Conservation (phyloP, 2,797 vertebrate genomes). For the Gallinago solitaria region DNA sequence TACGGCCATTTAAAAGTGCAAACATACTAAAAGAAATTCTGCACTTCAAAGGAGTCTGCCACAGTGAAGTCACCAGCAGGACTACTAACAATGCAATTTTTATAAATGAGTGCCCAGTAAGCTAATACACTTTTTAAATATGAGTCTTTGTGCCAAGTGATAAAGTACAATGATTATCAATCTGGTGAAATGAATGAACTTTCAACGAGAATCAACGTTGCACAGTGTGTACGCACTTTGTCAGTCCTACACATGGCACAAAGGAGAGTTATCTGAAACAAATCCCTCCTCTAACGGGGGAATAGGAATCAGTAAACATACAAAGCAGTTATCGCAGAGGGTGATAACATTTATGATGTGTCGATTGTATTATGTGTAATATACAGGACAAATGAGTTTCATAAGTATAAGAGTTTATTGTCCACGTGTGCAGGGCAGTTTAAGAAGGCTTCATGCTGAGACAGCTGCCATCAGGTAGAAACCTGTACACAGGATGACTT, state of each 20-base stretch:
- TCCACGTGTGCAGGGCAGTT: not conserved
- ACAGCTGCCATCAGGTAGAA: not conserved
- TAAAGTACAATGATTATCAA: conserved; percentile 57
- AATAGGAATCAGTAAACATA: conserved; percentile 55
- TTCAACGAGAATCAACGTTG: conserved; percentile 35
- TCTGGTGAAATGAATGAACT: conserved; percentile 45
- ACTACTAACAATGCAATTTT: conserved; percentile 46
- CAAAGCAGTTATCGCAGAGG: not conserved
- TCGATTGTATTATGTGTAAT: not conserved
- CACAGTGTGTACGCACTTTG: conserved; percentile 12
- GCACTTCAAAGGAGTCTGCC: conserved; percentile 64
- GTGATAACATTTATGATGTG: conserved; percentile 55
- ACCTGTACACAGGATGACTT: not conserved
- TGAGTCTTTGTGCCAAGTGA: conserved; percentile 43
- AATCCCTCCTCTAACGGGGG: conserved; percentile 34
- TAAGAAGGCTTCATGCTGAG: not conserved
- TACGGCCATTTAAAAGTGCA: conserved; percentile 42
- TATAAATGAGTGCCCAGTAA: conserved; percentile 66
- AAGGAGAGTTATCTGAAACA: conserved; percentile 57
- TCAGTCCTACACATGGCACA: conserved; percentile 29
- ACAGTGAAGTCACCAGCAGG: conserved; percentile 13
- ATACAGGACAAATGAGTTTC: conserved; percentile 37
- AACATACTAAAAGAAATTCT: conserved; percentile 58
- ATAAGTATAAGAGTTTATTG: not conserved
- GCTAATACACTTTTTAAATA: conserved; percentile 51